Conservation (phyloP, 2,888 invertebrate species). For the Eristalis tenax region DNA sequence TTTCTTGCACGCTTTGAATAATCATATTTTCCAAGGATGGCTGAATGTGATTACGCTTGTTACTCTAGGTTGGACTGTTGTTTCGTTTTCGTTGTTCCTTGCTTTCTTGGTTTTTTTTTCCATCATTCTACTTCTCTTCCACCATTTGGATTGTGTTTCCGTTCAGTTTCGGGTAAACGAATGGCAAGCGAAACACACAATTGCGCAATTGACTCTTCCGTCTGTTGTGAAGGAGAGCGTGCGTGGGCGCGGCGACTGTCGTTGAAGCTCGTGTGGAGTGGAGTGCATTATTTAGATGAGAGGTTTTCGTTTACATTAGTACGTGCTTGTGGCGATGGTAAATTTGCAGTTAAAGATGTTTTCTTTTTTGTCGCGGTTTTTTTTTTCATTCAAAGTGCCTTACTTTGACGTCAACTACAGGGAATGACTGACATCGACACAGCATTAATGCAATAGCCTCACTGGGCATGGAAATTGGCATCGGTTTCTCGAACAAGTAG, state of each 20-base stretch:
- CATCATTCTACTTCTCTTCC: background rate
- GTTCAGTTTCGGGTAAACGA: constrained; percentile 21
- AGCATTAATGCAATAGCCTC: background rate
- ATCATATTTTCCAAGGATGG: constrained; percentile 66
- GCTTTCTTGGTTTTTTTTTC: no score
- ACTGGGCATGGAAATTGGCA: background rate
- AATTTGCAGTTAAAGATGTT: background rate
- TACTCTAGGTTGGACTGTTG: constrained; percentile 47
- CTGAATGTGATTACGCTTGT: constrained; percentile 65
- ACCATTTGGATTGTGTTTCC: constrained; percentile 22
- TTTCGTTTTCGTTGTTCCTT: constrained; percentile 5
- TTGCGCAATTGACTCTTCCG: constrained; percentile 53
- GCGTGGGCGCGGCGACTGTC: background rate
- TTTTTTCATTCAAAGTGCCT: background rate
- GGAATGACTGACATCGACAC: background rate
- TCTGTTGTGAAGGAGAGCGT: background rate
- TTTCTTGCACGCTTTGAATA: constrained; percentile 55
- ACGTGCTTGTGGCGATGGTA: background rate
- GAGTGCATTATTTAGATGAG: background rate
- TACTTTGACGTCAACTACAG: background rate
- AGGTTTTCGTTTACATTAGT: background rate
- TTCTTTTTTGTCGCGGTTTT: background rate
- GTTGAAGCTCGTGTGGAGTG: background rate
- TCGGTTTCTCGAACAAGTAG: no score
- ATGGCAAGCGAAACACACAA: constrained; percentile 33